Percentiles rank a stretch among this genome's conserved stretches.
Evolutionary conservation across 1,140 invertebrate species (phyloP).

Genomic region (Argopecten irradians): DNA sequence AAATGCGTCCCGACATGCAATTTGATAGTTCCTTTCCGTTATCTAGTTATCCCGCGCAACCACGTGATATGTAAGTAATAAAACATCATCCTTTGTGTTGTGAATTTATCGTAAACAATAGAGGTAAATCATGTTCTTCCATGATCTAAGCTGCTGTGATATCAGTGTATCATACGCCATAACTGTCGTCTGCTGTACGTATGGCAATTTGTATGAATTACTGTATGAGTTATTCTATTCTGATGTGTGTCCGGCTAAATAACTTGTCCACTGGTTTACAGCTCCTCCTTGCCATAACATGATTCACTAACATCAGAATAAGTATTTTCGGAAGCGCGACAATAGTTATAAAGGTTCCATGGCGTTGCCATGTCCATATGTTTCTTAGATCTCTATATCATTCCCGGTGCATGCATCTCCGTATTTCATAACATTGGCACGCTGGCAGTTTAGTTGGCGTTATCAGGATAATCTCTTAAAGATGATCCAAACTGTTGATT

Average conservation of each 20-base stretch:
- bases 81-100: neutral
- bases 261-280: neutral
- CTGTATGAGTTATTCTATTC: neutral
- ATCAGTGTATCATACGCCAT: neutral
- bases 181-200: neutral
- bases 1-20: neutral
- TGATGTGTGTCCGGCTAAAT: neutral
- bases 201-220: neutral
- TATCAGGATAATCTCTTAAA: too few species aligned
- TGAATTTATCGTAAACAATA: neutral
- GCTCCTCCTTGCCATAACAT: too few species aligned
- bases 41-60: neutral
- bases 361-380: too few species aligned
- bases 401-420: too few species aligned
- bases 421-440: too few species aligned
- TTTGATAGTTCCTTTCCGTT: neutral
- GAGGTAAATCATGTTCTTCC: neutral
- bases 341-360: too few species aligned
- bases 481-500: too few species aligned
- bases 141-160: neutral
- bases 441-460: too few species aligned
- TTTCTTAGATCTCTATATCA: too few species aligned
- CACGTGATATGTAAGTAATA: neutral
- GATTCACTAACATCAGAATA: too few species aligned
- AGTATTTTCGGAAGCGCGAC: too few species aligned